A percentile compares a stretch with the other conserved stretches of the same genome.
These are phyloP conservation scores for Dicentrarchus labrax DNA, from an alignment of 2,113 vertebrate genomes.

Conservation along the genomic window DNA sequence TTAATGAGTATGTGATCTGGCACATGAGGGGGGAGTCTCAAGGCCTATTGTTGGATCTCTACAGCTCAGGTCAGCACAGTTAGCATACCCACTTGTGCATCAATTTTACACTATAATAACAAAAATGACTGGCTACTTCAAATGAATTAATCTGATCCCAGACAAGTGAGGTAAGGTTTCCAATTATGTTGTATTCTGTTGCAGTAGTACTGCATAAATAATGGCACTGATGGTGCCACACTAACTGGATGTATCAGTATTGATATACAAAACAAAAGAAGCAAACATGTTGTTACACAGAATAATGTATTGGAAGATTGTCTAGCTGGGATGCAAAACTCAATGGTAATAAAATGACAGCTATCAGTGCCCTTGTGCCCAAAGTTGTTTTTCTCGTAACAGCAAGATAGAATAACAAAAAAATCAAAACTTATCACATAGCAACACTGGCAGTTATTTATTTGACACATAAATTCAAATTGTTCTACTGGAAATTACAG, in stretches of 20 bases:
- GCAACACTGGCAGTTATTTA: constrained; percentile 22
- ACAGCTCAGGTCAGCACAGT: constrained; percentile 56
- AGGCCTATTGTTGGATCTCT: constrained; percentile 51
- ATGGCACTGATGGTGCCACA: not conserved
- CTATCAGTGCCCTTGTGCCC: constrained; percentile 30
- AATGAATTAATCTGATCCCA: constrained; percentile 19
- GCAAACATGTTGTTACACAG: not conserved
- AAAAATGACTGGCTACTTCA: not conserved
- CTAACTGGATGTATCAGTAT: not conserved
- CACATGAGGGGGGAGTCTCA: constrained; percentile 45
- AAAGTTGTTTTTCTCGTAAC: constrained; percentile 18
- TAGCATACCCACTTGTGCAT: constrained; percentile 51
- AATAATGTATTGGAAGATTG: not conserved
- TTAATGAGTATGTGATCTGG: constrained; percentile 69
- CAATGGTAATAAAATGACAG: constrained; percentile 14
- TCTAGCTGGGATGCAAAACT: not conserved
- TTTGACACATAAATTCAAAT: not conserved
- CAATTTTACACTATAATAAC: constrained; percentile 9
- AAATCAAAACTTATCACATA: constrained; percentile 30
- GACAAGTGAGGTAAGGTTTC: not conserved
- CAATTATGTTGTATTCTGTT: not conserved
- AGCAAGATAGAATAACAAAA: constrained; percentile 7
- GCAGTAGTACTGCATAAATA: not conserved
- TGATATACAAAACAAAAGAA: not conserved
- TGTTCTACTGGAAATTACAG: constrained; percentile 1